These are phyloP conservation scores for Akabosia matsudoensis DNA, from an alignment of 1,140 invertebrate genomes.

Conservation along the genomic window DNA sequence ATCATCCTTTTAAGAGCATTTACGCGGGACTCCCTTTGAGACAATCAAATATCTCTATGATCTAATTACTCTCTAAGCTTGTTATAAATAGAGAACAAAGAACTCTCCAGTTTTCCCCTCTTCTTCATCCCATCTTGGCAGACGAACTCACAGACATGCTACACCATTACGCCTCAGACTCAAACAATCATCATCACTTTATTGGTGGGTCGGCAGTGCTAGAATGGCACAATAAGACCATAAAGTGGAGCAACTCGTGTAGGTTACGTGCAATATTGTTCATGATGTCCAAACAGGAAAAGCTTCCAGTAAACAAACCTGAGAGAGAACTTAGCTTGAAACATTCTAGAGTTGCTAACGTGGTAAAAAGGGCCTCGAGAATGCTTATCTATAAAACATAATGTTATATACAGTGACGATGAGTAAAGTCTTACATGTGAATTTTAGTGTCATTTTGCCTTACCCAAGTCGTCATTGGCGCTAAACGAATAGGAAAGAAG, in stretches of 20 bases:
- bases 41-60: slow-evolving; percentile 46
- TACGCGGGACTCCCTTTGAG: slow-evolving; percentile 41
- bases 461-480: background rate
- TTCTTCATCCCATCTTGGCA: background rate
- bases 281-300: background rate
- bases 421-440: too few species aligned
- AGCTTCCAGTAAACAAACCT: background rate
- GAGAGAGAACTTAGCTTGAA: background rate
- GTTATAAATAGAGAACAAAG: slow-evolving; percentile 40
- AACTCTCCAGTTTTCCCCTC: slow-evolving; percentile 21
- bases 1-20: slow-evolving; percentile 45
- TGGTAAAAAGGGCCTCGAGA: too few species aligned
- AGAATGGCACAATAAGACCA: background rate
- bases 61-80: slow-evolving; percentile 45
- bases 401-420: too few species aligned
- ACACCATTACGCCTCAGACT: too few species aligned
- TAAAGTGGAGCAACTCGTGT: background rate
- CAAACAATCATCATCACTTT: background rate
- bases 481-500: background rate
- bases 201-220: background rate
- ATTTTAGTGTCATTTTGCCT: too few species aligned
- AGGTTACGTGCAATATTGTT: background rate
- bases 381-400: too few species aligned
- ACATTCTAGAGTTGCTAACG: too few species aligned
- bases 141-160: background rate